Percentiles rank a stretch among this genome's conserved stretches.
Conservation (phyloP, 1,140 invertebrate genomes). For the Hypothenemus hampei region DNA sequence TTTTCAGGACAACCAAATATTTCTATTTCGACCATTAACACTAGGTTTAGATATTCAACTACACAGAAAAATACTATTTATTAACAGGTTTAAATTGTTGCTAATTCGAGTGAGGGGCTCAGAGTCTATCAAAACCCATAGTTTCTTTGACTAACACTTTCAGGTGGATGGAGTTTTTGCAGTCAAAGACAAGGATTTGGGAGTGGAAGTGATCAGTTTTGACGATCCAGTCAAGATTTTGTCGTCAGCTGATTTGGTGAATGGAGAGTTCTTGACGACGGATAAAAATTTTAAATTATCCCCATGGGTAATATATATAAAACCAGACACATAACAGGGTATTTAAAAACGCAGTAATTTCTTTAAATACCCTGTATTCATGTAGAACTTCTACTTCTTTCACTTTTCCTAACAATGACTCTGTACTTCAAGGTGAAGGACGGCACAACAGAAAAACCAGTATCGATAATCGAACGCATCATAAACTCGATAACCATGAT, state of each 20-base stretch:
- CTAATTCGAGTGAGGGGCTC: conserved; percentile 20
- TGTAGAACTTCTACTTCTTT: too few relatives aligned
- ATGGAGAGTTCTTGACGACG: conserved; percentile 31
- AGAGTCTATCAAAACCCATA: too few relatives aligned
- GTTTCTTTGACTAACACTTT: conserved; percentile 27
- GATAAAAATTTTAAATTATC: conserved; percentile 28
- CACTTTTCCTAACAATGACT: not conserved
- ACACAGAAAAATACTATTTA: not conserved
- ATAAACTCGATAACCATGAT: conserved; percentile 44
- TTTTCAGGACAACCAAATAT: too few relatives aligned
- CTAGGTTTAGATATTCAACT: too few relatives aligned
- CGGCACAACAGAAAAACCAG: conserved; percentile 34
- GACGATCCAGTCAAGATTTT: conserved; percentile 38
- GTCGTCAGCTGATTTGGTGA: conserved; percentile 41
- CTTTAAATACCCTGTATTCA: too few relatives aligned
- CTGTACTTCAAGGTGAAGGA: conserved; percentile 33
- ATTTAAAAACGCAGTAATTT: not conserved
- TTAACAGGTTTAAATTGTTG: conserved; percentile 24
- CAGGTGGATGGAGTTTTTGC: conserved; percentile 25
- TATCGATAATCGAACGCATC: conserved; percentile 43
- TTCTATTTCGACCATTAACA: too few relatives aligned
- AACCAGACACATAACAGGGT: not conserved
- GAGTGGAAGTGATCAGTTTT: conserved; percentile 40
- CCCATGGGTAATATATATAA: conserved; percentile 29
- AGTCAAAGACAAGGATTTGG: conserved; percentile 35